These are phyloP conservation scores for Eurois occulta DNA, from an alignment of 2,888 invertebrate species.

Conservation along the genomic window DNA sequence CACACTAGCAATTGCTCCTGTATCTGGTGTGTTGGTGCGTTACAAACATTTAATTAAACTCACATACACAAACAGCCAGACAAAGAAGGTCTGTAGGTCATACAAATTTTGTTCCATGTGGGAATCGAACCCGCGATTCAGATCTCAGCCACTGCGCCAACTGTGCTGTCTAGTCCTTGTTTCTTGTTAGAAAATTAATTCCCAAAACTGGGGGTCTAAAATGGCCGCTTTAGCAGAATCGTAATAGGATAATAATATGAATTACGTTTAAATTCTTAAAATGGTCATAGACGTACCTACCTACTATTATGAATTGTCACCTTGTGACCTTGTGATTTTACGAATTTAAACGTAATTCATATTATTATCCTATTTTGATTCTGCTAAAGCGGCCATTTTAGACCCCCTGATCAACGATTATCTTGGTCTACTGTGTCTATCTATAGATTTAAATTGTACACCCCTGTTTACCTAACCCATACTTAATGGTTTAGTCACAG, in stretches of 20 bases:
- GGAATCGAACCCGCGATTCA: neutral
- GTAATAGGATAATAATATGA: no score
- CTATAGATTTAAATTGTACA: neutral
- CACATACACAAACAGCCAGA: neutral
- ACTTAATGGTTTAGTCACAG: conserved; percentile 17
- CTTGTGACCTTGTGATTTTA: no score
- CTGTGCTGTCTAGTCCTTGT: neutral
- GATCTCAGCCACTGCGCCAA: neutral
- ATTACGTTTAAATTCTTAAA: no score
- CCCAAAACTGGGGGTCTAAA: no score
- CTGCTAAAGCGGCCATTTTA: no score
- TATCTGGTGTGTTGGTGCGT: neutral
- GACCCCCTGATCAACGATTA: neutral
- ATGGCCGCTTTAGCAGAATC: no score
- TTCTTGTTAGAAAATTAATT: neutral
- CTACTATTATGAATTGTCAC: no score
- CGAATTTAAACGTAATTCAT: no score
- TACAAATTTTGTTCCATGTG: neutral
- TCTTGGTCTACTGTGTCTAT: no score
- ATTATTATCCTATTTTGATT: no score
- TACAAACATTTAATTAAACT: neutral
- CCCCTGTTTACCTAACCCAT: conserved; percentile 16
- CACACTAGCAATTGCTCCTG: neutral
- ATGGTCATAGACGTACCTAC: no score
- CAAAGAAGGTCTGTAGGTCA: neutral